Evolutionary conservation across 2,888 invertebrate genomes (phyloP).

Genomic region (Microctonus brassicae): DNA sequence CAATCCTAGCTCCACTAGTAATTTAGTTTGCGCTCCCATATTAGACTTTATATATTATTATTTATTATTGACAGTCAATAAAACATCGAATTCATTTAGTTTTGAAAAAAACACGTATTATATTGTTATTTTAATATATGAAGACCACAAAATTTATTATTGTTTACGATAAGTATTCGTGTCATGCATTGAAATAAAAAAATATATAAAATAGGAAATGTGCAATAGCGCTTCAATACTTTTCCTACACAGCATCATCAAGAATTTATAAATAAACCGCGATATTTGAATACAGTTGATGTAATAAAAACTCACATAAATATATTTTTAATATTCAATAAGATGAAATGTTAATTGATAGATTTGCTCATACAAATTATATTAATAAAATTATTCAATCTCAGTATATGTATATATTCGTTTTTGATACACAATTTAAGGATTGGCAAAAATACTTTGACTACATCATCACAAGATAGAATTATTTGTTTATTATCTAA

Average conservation of each 20-base stretch:
- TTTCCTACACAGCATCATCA: too few relatives aligned
- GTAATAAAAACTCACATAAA: background rate
- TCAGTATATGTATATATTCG: too few relatives aligned
- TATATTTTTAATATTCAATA: background rate
- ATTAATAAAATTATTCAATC: too few relatives aligned
- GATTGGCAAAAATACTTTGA: background rate
- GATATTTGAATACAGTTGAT: background rate
- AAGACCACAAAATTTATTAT: too few relatives aligned
- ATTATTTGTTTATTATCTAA: constrained; percentile 26
- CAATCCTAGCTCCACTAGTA: constrained; percentile 19
- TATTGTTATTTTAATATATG: too few relatives aligned
- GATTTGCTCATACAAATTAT: background rate
- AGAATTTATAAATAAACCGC: background rate
- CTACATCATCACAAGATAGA: background rate
- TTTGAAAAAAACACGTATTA: background rate
- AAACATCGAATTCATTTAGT: background rate
- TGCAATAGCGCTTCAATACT: background rate
- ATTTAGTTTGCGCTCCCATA: constrained; percentile 20
- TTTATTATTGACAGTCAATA: background rate
- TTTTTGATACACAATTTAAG: background rate
- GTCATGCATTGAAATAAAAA: too few relatives aligned
- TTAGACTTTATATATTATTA: background rate
- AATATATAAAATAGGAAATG: too few relatives aligned
- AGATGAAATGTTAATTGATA: background rate
- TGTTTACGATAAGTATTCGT: too few relatives aligned